These are phyloP conservation scores for Camelus bactrianus DNA, from an alignment of 2,113 vertebrate species.

Conservation along the genomic window DNA sequence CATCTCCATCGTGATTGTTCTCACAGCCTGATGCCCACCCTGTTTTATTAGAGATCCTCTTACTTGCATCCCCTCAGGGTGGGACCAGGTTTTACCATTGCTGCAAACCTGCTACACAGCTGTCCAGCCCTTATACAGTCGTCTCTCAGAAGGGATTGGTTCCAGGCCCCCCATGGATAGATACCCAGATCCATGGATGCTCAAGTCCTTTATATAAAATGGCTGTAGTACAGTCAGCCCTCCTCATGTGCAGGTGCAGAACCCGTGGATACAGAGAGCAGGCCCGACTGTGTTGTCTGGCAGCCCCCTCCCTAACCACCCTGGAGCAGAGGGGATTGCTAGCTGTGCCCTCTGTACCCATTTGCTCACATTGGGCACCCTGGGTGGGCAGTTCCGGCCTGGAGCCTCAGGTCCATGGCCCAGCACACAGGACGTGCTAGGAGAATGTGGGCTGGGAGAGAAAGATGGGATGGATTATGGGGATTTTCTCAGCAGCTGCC, in stretches of 20 bases:
- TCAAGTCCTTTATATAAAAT: neutral
- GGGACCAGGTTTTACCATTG: neutral
- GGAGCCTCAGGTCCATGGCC: neutral
- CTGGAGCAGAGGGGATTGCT: rapidly evolving
- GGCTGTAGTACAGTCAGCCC: no score
- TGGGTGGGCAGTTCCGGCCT: neutral
- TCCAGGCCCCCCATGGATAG: neutral
- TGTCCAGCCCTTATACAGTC: neutral
- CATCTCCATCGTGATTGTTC: neutral
- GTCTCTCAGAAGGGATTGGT: neutral
- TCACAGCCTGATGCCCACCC: neutral
- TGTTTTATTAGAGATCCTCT: neutral
- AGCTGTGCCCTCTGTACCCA: no score
- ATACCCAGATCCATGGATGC: neutral
- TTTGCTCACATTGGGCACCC: no score
- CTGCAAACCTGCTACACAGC: neutral
- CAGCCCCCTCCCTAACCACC: neutral
- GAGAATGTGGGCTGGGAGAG: neutral
- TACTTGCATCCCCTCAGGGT: neutral
- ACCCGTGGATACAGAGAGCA: neutral
- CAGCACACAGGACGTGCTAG: neutral
- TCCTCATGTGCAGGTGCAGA: neutral
- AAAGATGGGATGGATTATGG: neutral
- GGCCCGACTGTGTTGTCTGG: neutral
- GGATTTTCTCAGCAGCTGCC: neutral